Evolutionary conservation across 1,140 invertebrate genomes (phyloP), one percentile per base, ranked within the genome.

Genomic region (Drosophila saltans): DNA sequence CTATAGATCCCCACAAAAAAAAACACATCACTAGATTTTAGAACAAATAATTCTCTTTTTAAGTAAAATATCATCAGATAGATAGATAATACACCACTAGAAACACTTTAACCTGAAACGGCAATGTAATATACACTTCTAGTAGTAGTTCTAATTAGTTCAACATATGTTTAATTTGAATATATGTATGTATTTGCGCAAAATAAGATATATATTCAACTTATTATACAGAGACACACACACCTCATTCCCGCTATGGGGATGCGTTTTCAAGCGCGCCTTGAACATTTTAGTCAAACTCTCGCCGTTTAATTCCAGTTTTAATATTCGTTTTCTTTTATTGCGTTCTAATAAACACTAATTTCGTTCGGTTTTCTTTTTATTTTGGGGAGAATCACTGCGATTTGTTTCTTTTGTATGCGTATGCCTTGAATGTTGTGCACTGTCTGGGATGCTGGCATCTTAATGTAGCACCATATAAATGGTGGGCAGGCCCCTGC

Each of bases 251-350:
- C 74, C 74, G 72, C 83, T 78, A 55, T 41, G 59, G 71, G 78
- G 80, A 77, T 80, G 82, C 66, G 90, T 63, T 72, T 91, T 91
- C 58, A 91, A 75, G 41, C 90, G 90, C 69, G 79, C 78, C 55
- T 91, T 91, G 57, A 91, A 86, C 81, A 91, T 91, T 72, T 80
- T 91, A 58, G 79, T 88, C 66, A 91, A 86, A 86, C 73, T 91
- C 62, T 81, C 80, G 66, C 90, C 85, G 79, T 66, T 86, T 21
- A 90, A 72, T 80, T 91, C 86, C 88, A 83, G 91, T 63, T 88
- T 90, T 83, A 90, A 71, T 48, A 24, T 64, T 60, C 48, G 67
- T 71, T 76, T 58, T 16, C 21, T 24, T 45, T 45, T 65, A 40
- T 9, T 9, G 61, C 64, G 48, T 33, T 72, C 40, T 59, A 21